Evolutionary conservation across 2,797 vertebrate genomes (phyloP), one percentile per base, ranked within the genome.

Genomic region (Sebastes hubbsi): DNA sequence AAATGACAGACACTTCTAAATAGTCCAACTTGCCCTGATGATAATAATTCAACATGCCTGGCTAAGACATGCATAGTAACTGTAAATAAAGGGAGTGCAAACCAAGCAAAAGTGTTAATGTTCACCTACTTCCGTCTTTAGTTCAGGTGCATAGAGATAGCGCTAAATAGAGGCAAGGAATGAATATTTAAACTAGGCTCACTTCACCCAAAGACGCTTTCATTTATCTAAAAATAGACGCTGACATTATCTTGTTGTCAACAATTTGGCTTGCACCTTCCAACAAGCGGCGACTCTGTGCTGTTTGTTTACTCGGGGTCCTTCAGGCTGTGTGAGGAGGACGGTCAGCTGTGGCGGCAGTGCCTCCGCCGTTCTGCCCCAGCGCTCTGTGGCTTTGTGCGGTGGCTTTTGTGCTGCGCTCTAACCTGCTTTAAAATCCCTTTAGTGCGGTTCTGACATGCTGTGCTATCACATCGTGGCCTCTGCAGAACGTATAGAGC

Each of bases 221-320:
- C 77, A 59, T 70, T 79, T 70, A 1, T 89, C 85, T 89, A 87
- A 83, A 90, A 92, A 91, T 88, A 90, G 91, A 36, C 4, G 32
- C 82, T 67, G 91, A 82, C 88, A 87, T 88, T 84, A 88, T 87
- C 72, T 85, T 24, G 82, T 82, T 83, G 88, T 88, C 76, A 83
- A 82, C 83, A 75, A 30, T 67, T 69, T n/a, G 62, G 67, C 77
- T 46, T 11, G 70, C 77, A 81, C 81, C 83, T 83, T 85, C 84
- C 69, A 24, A 34, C 38, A 62, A 81, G 86, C 18, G 18, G 75
- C 30, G 56, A 6, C 78, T 56, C n/a, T 0, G 70, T 2, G 80
- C 86, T 16, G 86, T 78, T 72, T 85, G 84, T 83, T 74, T 75
- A 62, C 83, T 9, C 20, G 14, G 75, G 79, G 72, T 86, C 82